Evolutionary conservation across 2,797 vertebrate species (phyloP).

Genomic region (Rhynchotus rufescens): DNA sequence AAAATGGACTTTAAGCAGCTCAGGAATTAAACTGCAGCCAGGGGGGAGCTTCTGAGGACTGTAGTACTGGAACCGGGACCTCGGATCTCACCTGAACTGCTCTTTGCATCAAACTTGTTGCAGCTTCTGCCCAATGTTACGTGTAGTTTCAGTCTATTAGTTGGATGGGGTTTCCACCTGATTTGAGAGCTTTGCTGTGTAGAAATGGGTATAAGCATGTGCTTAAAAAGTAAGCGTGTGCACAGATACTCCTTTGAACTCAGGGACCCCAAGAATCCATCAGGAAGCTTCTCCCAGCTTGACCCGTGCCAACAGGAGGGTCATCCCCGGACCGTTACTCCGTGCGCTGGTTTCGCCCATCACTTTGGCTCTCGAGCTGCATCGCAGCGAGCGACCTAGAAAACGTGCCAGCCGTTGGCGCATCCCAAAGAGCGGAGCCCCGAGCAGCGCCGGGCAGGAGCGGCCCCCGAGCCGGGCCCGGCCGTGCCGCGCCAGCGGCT

Average conservation of each 20-base stretch:
- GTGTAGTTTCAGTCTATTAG: not conserved
- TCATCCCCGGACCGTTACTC: not conserved
- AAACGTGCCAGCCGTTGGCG: not conserved
- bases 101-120: not conserved
- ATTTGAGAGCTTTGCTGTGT: accelerated
- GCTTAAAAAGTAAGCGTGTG: not conserved
- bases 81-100: not conserved
- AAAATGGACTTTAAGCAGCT: not conserved
- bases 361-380: not conserved
- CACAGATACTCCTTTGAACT: not conserved
- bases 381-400: not conserved
- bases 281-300: not conserved
- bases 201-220: not conserved
- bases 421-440: constrained; percentile 3
- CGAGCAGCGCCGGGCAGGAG: not conserved
- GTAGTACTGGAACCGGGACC: not conserved
- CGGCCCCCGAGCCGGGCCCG: not conserved
- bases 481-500: constrained; percentile 23
- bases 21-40: not conserved
- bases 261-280: not conserved
- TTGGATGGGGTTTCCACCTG: not conserved
- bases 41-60: not conserved
- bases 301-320: not conserved
- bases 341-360: not conserved
- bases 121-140: not conserved